Evolutionary conservation across 2,888 invertebrate species (phyloP).

Genomic region (Epirrhoe alternata): DNA sequence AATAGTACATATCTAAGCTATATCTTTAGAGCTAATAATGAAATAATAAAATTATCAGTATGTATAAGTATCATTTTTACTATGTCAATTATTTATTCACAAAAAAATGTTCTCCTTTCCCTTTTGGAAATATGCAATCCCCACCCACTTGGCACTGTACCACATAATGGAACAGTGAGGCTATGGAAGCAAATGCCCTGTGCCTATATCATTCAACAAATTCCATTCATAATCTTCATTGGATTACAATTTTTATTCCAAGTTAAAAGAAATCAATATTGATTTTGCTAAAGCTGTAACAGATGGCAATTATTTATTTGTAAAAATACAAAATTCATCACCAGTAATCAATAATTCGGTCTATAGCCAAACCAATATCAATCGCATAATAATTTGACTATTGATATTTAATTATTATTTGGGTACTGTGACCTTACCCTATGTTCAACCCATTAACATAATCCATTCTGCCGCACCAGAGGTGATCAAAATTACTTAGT

Average conservation of each 20-base stretch:
- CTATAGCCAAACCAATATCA: no score
- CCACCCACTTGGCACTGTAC: not conserved
- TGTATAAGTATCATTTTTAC: not conserved
- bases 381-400: no score
- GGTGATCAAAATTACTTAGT: not conserved
- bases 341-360: no score
- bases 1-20: not conserved
- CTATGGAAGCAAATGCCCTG: not conserved
- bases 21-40: conserved; percentile 5
- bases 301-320: no score
- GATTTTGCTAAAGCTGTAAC: no score
- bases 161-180: not conserved
- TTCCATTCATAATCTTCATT: no score
- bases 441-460: no score
- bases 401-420: no score
- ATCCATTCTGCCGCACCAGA: not conserved
- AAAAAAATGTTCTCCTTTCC: not conserved
- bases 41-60: conserved; percentile 9
- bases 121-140: not conserved
- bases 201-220: not conserved
- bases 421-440: no score
- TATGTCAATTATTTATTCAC: not conserved
- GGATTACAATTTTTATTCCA: no score
- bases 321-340: no score
- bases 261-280: no score